phyloP scores from a whole-genome alignment of 2,113 vertebrate species.

The Dolichallabes microphthalmus region DNA sequence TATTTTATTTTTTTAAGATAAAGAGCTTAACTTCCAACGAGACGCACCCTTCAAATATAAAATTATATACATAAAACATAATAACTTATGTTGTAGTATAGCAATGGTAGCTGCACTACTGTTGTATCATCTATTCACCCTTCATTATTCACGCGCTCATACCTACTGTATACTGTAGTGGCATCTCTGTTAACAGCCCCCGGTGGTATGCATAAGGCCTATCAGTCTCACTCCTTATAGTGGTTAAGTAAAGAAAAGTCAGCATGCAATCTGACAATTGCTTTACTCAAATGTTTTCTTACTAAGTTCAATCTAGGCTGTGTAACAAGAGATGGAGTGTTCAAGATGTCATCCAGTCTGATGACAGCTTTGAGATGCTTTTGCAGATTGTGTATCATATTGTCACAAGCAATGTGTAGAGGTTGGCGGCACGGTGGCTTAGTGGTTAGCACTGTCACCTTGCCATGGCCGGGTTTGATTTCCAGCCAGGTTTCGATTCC shows the following conservation, averaged over 20 bases:
- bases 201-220: not conserved
- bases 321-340: slow-evolving; percentile 53
- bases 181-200: not conserved
- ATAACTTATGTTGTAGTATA: not conserved
- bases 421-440: not conserved
- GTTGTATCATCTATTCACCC: not conserved
- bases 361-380: slow-evolving; percentile 26
- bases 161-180: not conserved
- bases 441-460: too few species aligned
- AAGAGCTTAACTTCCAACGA: not conserved
- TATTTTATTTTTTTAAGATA: not conserved
- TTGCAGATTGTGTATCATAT: not conserved
- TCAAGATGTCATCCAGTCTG: slow-evolving; percentile 43
- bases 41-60: not conserved
- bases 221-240: slow-evolving; percentile 29
- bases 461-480: too few species aligned
- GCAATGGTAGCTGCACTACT: not conserved
- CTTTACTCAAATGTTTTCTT: slow-evolving; percentile 47
- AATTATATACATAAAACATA: too few species aligned
- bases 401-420: not conserved
- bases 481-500: too few species aligned
- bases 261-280: slow-evolving; percentile 41
- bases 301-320: slow-evolving; percentile 50
- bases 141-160: not conserved
- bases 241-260: slow-evolving; percentile 33